These are phyloP conservation scores for Apotomis turbidana DNA, from an alignment of 2,888 invertebrate species.

Conservation along the genomic window DNA sequence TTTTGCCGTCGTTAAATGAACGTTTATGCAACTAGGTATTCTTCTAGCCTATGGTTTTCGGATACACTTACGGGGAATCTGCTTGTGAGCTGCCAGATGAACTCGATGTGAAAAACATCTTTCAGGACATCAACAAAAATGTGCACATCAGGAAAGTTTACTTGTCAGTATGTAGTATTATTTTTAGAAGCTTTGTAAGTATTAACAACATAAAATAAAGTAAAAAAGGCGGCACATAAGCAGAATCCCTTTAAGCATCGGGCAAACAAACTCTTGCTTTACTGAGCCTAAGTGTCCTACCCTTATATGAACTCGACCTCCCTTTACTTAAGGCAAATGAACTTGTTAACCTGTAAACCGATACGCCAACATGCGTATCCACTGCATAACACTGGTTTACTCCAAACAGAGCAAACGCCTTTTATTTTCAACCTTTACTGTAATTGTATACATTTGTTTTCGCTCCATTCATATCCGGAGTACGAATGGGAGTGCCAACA, in stretches of 20 bases:
- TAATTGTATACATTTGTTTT: constrained; percentile 37
- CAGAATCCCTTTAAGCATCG: not conserved
- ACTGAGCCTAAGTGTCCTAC: not conserved
- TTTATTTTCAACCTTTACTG: constrained; percentile 26
- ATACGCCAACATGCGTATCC: constrained; percentile 23
- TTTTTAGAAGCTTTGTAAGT: no score
- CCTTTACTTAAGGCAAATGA: constrained; percentile 25
- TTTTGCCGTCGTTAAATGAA: not conserved
- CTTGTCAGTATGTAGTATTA: not conserved
- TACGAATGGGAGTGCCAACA: constrained; percentile 27
- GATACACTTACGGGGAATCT: constrained; percentile 16
- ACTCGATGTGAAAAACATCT: not conserved
- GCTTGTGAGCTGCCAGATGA: not conserved
- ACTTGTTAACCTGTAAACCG: constrained; percentile 24
- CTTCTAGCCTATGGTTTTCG: constrained; percentile 2
- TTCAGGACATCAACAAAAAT: not conserved
- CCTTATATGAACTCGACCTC: constrained; percentile 10
- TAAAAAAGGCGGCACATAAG: not conserved
- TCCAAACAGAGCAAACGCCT: constrained; percentile 19
- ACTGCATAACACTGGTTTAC: constrained; percentile 18
- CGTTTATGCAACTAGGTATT: not conserved
- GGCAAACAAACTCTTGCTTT: not conserved
- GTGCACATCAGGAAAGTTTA: not conserved
- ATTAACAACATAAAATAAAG: no score
- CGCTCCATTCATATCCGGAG: constrained; percentile 31